Percentiles rank a stretch among this genome's conserved stretches.
Conservation (phyloP, 2,888 invertebrate species). For the Ashinkailepas kermadecensis region DNA sequence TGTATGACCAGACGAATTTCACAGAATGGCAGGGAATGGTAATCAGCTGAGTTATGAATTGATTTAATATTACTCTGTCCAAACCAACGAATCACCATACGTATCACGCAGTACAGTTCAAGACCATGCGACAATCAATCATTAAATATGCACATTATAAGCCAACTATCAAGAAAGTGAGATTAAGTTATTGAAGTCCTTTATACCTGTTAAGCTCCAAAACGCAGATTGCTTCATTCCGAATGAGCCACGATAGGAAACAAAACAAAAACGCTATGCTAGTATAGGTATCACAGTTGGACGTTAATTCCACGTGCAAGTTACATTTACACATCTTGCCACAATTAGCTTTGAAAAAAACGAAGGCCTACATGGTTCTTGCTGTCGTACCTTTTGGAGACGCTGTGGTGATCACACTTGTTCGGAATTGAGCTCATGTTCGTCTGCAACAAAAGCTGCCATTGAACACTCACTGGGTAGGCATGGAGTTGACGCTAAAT, state of each 20-base stretch:
- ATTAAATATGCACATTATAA: too few species aligned
- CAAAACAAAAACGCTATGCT: background rate
- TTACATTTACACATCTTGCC: background rate
- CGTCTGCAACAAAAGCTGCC: background rate
- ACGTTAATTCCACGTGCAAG: background rate
- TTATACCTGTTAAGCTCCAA: background rate
- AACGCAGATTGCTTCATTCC: background rate
- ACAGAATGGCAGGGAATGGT: too few species aligned
- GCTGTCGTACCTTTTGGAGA: background rate
- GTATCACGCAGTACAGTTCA: too few species aligned
- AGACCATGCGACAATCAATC: too few species aligned
- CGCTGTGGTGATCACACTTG: background rate
- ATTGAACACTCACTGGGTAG: too few species aligned
- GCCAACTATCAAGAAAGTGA: background rate
- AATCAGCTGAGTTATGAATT: too few species aligned
- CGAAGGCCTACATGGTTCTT: background rate
- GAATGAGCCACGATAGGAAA: background rate
- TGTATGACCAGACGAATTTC: background rate
- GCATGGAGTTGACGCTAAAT: too few species aligned
- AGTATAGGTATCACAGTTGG: background rate
- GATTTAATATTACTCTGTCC: too few species aligned
- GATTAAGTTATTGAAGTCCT: background rate
- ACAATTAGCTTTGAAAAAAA: background rate
- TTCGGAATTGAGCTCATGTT: background rate
- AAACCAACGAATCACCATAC: too few species aligned